These are phyloP conservation scores for Malurus leucopterus DNA, from an alignment of 2,797 vertebrate species.

Conservation along the genomic window DNA sequence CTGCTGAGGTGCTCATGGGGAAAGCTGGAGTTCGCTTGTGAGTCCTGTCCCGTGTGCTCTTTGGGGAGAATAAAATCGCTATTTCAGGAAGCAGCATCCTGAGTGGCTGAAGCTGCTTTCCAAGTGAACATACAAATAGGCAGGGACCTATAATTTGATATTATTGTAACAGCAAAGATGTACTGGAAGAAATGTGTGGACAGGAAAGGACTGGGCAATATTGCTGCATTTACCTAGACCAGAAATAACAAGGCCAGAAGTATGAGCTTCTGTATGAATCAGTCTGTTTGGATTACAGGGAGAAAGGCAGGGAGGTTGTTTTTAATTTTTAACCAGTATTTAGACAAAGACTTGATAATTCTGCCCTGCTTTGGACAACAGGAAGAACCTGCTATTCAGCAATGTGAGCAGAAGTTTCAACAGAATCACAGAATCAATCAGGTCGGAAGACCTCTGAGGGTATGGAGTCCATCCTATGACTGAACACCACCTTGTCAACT, in stretches of 20 bases:
- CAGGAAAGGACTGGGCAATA: neutral
- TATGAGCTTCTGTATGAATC: neutral
- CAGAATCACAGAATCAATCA: neutral
- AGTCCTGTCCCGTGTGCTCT: neutral
- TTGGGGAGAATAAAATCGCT: neutral
- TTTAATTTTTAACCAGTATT: neutral
- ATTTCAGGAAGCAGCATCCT: neutral
- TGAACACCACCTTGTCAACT: neutral
- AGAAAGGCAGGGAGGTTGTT: neutral
- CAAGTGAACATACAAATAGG: neutral
- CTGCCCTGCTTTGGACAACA: neutral
- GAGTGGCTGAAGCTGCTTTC: neutral
- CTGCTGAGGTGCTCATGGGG: neutral
- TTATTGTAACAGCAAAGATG: neutral
- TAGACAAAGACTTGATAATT: neutral
- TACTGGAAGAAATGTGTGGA: neutral
- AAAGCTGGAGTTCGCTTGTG: neutral
- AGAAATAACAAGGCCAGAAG: neutral
- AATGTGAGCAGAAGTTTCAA: neutral
- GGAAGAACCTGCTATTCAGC: neutral
- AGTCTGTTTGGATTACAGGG: neutral
- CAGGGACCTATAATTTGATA: neutral
- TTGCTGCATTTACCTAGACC: neutral
- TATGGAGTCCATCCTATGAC: neutral
- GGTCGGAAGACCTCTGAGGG: neutral